Evolutionary conservation across 2,888 invertebrate species (phyloP).

Genomic region (Laothoe populi): DNA sequence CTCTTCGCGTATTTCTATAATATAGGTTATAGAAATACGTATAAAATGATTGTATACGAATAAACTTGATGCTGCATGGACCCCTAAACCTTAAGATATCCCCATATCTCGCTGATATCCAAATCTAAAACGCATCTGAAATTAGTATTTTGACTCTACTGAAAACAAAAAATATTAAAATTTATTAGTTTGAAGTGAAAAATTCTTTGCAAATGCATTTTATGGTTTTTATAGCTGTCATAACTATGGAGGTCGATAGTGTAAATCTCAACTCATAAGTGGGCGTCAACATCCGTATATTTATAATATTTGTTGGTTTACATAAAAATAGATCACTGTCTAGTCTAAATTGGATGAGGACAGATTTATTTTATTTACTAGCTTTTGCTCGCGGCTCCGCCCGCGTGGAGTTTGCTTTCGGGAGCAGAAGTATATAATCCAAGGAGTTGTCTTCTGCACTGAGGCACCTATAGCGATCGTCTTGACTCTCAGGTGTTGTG

Average conservation of each 20-base stretch:
- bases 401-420: no score
- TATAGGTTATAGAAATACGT: no score
- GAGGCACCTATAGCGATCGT: no score
- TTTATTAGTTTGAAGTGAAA: not conserved
- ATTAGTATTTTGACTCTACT: not conserved
- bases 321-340: not conserved
- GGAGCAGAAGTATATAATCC: no score
- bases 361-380: no score
- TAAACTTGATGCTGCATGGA: no score
- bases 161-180: not conserved
- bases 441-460: no score
- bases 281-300: constrained; percentile 2
- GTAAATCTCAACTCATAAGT: constrained; percentile 5
- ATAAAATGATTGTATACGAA: no score
- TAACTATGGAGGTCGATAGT: constrained; percentile 28
- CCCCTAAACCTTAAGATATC: no score
- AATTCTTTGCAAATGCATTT: constrained; percentile 23
- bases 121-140: constrained; percentile 7
- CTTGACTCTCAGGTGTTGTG: no score
- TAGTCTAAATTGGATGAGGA: constrained; percentile 13
- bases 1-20: no score
- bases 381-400: no score
- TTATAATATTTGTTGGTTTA: constrained; percentile 2
- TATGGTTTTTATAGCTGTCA: constrained; percentile 26
- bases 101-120: not conserved